Percentiles rank a stretch among this genome's conserved stretches.
Conservation (phyloP, 2,888 invertebrate genomes). For the Cecidostiba fungosa region DNA sequence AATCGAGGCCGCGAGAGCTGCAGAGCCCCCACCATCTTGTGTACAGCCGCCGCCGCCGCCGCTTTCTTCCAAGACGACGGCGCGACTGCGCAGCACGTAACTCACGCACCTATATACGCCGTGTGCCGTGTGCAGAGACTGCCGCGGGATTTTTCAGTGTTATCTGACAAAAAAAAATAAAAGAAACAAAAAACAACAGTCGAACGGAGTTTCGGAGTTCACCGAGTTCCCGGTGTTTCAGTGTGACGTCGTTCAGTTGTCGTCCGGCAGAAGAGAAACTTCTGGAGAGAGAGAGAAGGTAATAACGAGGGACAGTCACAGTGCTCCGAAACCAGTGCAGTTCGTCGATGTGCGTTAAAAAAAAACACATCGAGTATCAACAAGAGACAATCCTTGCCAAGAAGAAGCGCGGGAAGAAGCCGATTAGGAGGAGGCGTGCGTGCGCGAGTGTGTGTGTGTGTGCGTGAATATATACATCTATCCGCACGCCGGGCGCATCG, state of each 20-base stretch:
- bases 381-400: too few species aligned
- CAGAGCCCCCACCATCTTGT: slow-evolving; percentile 23
- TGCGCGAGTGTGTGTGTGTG: slow-evolving; percentile 16
- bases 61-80: slow-evolving; percentile 29
- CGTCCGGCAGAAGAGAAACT: slow-evolving; percentile 16
- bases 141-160: slow-evolving; percentile 41
- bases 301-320: too few species aligned
- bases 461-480: background rate
- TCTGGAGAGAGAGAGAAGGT: too few species aligned
- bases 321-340: background rate
- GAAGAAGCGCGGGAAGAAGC: background rate
- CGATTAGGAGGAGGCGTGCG: slow-evolving; percentile 15
- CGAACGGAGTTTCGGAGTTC: background rate
- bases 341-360: background rate
- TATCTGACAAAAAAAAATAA: background rate
- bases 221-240: background rate
- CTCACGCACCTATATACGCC: background rate
- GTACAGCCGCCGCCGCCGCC: background rate
- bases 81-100: background rate
- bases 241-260: background rate
- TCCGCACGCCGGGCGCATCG: slow-evolving; percentile 30
- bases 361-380: too few species aligned
- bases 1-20: slow-evolving; percentile 69
- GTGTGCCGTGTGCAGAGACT: slow-evolving; percentile 53
- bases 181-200: background rate